Conservation (phyloP, 2,113 vertebrate species). For the Corythaixoides concolor region DNA sequence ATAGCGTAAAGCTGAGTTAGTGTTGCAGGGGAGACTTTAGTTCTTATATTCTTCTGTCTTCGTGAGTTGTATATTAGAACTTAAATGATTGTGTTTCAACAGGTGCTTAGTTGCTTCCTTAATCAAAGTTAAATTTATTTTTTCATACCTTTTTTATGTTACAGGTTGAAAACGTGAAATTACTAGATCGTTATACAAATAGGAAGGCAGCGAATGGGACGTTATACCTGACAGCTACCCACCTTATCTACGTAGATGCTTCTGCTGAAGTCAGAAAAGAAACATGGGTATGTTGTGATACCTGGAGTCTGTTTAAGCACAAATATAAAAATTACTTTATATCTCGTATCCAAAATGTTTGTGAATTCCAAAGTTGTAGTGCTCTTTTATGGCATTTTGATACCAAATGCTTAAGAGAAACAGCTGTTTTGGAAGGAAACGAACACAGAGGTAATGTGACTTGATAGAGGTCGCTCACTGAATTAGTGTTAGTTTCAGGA, state of each 20-base stretch:
- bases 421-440: background rate
- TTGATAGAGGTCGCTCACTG: background rate
- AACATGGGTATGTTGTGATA: constrained; percentile 78
- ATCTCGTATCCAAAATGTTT: background rate
- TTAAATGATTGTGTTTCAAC: background rate
- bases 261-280: constrained; percentile 74
- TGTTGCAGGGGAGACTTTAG: background rate
- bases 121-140: background rate
- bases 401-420: background rate
- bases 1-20: background rate
- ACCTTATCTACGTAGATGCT: constrained; percentile 82
- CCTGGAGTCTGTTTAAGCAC: background rate
- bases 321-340: background rate
- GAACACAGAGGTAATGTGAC: background rate
- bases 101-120: background rate
- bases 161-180: constrained; percentile 81
- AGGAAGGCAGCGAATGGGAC: constrained; percentile 77
- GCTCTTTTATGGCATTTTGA: background rate
- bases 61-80: background rate
- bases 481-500: background rate
- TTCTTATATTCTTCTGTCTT: background rate
- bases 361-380: background rate
- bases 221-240: constrained; percentile 81
- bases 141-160: background rate
- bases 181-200: constrained; percentile 74